Conservation (phyloP, 2,888 invertebrate genomes). For the Eutolmus rufibarbis region DNA sequence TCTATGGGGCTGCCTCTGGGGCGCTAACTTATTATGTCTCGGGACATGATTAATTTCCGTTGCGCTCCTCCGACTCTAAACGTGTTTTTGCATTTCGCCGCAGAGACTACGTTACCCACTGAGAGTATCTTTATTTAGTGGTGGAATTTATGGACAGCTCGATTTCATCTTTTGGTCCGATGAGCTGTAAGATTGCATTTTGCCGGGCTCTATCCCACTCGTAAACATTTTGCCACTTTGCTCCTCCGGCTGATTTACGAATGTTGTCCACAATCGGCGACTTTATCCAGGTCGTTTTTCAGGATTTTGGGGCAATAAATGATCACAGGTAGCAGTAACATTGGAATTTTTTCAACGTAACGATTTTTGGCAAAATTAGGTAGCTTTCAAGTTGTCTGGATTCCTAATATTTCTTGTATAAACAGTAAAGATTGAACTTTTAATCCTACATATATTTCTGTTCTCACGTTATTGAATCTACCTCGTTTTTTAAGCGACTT, state of each 20-base stretch:
- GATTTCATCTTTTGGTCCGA: neutral
- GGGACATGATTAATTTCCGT: neutral
- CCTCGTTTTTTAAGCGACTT: too few species aligned
- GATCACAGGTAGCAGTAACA: neutral
- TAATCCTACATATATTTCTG: too few species aligned
- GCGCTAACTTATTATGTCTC: slow-evolving; percentile 19
- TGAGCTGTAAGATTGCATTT: neutral
- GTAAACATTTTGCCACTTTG: neutral
- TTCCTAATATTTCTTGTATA: too few species aligned
- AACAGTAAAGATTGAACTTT: too few species aligned
- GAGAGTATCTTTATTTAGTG: neutral
- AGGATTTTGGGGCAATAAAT: neutral
- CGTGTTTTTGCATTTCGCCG: neutral
- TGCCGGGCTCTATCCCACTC: neutral
- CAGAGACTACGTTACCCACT: neutral
- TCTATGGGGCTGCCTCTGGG: slow-evolving; percentile 7
- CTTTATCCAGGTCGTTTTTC: neutral
- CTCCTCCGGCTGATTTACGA: neutral
- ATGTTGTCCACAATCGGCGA: neutral
- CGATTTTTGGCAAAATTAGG: neutral
- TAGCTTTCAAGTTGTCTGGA: neutral
- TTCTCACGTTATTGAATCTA: too few species aligned
- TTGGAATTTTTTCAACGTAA: neutral
- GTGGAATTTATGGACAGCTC: neutral
- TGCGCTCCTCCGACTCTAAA: neutral